Evolutionary conservation across 2,797 vertebrate genomes (phyloP), one percentile per base, ranked within the genome.

Genomic region (Chaunax sp.): DNA sequence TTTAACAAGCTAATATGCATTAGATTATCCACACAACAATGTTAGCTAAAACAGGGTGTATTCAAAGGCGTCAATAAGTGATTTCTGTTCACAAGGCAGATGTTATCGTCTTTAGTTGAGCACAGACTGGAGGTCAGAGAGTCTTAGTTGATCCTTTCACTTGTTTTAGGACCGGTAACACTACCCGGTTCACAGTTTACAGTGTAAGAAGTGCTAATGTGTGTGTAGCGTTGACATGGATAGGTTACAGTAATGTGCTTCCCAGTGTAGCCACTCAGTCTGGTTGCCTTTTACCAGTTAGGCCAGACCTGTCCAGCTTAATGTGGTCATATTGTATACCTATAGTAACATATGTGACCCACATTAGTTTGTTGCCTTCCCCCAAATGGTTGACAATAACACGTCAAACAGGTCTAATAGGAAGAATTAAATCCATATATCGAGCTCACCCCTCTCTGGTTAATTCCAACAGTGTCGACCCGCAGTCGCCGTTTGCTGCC

Each of bases 401-500:
- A 84, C 52, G 75, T 52, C 69, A 45, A 82, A 91, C 85, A 86
- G 33, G 77, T 65, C 52, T 68, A 26, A 41, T 4, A 38, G 67
- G 68, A 44, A 69, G 20, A 47, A 6, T 5, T 2, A 52, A 38
- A 65, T 20, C 46, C 52, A 44, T 23, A 64, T 49, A 54, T 83
- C 22, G 64, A 77, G 78, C 93, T 93, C 86, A 94, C 93, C 92
- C 67, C 73, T 85, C 76, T 79, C 81, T 78, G 64, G 64, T 69
- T 81, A 70, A 79, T 50, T 83, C 82, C 84, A 67, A 65, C 80
- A 64, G 77, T 68, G 70, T 87, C 63, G 77, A 75, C 76, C 72
- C 58, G 79, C 81, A 78, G 88, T 78, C 72, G 79, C 75, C n/a
- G 77, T 58, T 57, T 40, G 62, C 80, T 63, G 73, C 65, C 64